Evolutionary conservation across 2,797 vertebrate species (phyloP), one percentile per base, ranked within the genome.

Genomic region (Vireo griseus): DNA sequence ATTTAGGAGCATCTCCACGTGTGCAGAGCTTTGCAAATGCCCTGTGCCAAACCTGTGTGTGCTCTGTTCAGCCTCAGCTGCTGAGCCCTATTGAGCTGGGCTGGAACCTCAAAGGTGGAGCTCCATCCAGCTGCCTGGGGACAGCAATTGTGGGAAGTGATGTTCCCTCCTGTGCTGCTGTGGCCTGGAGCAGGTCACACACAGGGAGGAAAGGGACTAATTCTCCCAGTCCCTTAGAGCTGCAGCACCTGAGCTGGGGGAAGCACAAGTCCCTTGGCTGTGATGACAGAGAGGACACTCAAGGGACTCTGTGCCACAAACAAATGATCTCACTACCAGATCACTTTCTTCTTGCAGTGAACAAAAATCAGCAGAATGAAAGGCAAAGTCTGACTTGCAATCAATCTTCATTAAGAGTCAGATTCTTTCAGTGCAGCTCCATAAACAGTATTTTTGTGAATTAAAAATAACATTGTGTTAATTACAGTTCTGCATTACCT

Each of bases 391-490:
- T 96, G 96, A 95, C 88, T 96, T 92, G 91, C 94, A 88, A 96
- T 96, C 95, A 94, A 92, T 97, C 95, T 97, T 96, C 91, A 94
- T 97, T 95, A 95, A 88, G 67, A 96, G 94, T 94, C 95, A 92
- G 74, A 81, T 91, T 94, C 95, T 94, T 96, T 96, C 92, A 85
- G 63, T 39, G 57, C 37, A 78, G 82, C 58, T 88, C 92, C 89
- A 92, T 90, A 96, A 96, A 96, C 81, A 96, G 80, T 89, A 91
- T 94, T 95, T 92, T 95, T 92, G 83, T 94, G 88, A 94, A 97
- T 97, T 96, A 95, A 94, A 94, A 97, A 93, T 96, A 97, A 94
- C 92, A 94, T 91, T 0, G 5, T 89, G 82, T 95, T 97, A 96
- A 96, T 95, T 97, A 95, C 92, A 95, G 94, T 86, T 92, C 94